Evolutionary conservation across 1,140 invertebrate species (phyloP), one percentile per base, ranked within the genome.

Genomic region (Rhizoglyphus robini): DNA sequence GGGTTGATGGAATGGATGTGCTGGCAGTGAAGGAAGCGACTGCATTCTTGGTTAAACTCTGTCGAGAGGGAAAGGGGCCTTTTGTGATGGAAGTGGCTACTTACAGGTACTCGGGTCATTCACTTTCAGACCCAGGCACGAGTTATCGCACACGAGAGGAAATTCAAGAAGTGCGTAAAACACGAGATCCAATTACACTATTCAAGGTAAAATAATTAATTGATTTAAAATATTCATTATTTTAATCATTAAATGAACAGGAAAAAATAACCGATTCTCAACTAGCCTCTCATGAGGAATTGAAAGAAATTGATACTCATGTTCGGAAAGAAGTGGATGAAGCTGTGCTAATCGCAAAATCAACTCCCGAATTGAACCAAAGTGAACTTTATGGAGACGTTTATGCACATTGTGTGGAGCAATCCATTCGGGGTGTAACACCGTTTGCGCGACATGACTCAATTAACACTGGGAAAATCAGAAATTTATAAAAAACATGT

Each of bases 1-100:
- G n/a, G n/a, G n/a, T n/a, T n/a, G n/a, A 98, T 80, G 95, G 93
- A 69, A 98, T 98, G 95, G 94, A 98, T 77, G 84, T 97, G 1
- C 74, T 98, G 23, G 90, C 90, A 46, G 88, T 96, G 0, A 80
- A 85, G 70, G 90, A 95, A 79, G 91, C 89, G 8, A 86, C 87
- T 0, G 77, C 79, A 69, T 98, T 85, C 77, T 86, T 88, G 27
- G 83, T 86, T 49, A 83, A 94, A 3, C 82, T 88, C 74, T 88
- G 86, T 70, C 78, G 79, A 11, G 79, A 83, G 46, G 90, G 89
- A 20, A 91, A 88, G 79, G 93, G 93, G 0, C 93, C 93, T 0
- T 76, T 96, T 13, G 79, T 96, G 0, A 80, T 96, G 76, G 93
- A 96, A 78, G 84, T 87, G 72, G 83, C 82, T 61, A 90, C 88